Evolutionary conservation across 1,140 invertebrate genomes (phyloP), one percentile per base, ranked within the genome.

Genomic region (Physella acuta): DNA sequence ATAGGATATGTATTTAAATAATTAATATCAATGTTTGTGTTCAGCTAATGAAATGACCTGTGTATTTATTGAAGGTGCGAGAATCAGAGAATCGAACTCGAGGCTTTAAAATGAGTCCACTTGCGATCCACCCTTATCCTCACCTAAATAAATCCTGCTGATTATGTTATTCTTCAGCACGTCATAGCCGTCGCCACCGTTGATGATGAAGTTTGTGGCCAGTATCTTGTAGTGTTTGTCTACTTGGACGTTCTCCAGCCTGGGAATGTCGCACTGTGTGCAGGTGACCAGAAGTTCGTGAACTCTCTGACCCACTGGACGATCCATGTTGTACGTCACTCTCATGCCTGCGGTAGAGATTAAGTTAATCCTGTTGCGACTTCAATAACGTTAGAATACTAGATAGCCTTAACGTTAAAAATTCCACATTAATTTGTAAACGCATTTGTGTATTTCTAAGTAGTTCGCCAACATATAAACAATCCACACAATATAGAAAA

Each of bases 171-270:
- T 24, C 1, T 33, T 33, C 14, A 62, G 26, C 60, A 62, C 44
- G 37, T 26, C 30, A 65, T 85, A 89, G 0, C 88, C 89, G 75
- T 92, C 91, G n/a, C 91, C 91, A 14, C 91, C 91, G 2, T 83
- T 78, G 1, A 88, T 84, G 16, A 93, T 78, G 76, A 90, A 93
- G 64, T 85, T 87, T 52, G 87, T 85, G 30, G 89, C 84, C 3
- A 78, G 53, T 0, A 78, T 37, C n/a, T 69, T 64, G 52, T 78
- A 78, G 36, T 69, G 51, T 51, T 71, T 70, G 3, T 34, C 17
- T 33, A 59, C 36, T 5, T 85, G 36, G 26, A 78, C 44, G 0
- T 36, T 34, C 30, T 68, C 67, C 39, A 63, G 68, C 34, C 58
- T 30, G 17, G 92, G 92, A 16, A 78, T 44, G 8, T 26, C n/a